Conservation (phyloP, 2,113 vertebrate species). For the Tyrannus savana region DNA sequence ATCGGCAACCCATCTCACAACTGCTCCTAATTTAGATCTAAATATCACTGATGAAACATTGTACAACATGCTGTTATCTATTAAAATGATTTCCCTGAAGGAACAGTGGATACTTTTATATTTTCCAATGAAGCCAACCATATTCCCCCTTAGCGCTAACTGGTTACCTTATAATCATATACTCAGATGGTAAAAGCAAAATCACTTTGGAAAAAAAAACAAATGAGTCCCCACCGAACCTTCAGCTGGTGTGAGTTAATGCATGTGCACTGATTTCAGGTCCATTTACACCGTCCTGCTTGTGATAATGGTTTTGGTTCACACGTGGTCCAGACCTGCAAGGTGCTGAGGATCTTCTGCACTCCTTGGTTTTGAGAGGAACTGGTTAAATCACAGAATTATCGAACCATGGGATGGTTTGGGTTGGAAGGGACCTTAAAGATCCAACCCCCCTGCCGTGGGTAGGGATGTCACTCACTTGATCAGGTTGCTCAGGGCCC, state of each 20-base stretch:
- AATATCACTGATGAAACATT: conserved; percentile 88
- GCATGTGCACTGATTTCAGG: not conserved
- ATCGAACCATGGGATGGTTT: not conserved
- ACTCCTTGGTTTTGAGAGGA: not conserved
- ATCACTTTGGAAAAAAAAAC: conserved; percentile 29
- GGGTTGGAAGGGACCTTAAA: not conserved
- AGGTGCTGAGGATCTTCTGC: not conserved
- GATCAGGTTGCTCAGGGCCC: not conserved
- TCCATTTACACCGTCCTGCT: not conserved
- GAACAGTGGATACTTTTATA: conserved; percentile 81
- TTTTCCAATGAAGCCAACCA: conserved; percentile 75
- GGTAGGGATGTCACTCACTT: not conserved
- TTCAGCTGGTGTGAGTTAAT: not conserved
- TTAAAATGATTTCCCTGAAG: conserved; percentile 86
- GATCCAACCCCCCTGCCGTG: not conserved
- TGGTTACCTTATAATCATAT: conserved; percentile 69
- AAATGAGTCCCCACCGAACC: conserved; percentile 22
- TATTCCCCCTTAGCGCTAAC: conserved; percentile 64
- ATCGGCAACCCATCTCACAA: conserved; percentile 84
- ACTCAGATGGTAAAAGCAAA: conserved; percentile 48
- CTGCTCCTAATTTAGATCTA: conserved; percentile 89
- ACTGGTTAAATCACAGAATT: not conserved
- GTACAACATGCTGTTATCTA: conserved; percentile 88
- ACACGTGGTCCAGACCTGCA: not conserved
- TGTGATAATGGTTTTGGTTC: not conserved